Conservation (phyloP, 2,113 vertebrate genomes). For the Lonchura striata region DNA sequence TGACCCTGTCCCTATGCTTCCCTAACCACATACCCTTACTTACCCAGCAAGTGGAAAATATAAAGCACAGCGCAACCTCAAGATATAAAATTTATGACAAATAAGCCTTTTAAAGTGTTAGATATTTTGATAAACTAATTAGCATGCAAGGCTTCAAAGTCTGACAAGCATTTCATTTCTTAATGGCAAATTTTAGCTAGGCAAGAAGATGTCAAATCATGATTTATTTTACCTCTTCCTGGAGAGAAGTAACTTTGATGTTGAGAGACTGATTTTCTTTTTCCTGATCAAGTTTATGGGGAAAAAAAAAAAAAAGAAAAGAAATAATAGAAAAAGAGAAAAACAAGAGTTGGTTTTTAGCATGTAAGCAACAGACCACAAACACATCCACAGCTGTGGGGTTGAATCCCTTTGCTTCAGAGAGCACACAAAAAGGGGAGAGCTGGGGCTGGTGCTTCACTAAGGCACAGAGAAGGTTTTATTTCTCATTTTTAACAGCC, state of each 20-base stretch:
- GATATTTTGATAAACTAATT: not conserved
- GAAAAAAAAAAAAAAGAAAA: not conserved
- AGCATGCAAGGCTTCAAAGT: not conserved
- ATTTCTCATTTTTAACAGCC: not conserved
- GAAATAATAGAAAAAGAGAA: not conserved
- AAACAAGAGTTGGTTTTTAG: not conserved
- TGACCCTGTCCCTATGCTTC: not conserved
- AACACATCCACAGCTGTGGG: not conserved
- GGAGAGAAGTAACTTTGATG: slow-evolving; percentile 80
- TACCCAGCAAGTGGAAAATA: not conserved
- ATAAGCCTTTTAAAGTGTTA: not conserved
- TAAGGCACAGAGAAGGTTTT: not conserved
- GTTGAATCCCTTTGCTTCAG: not conserved
- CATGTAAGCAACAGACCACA: not conserved
- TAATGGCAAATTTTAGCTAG: not conserved
- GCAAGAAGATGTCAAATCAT: not conserved
- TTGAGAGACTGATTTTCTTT: slow-evolving; percentile 84
- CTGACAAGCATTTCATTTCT: not conserved
- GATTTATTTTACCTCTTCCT: slow-evolving; percentile 82
- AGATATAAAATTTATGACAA: not conserved
- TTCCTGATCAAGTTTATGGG: slow-evolving; percentile 69
- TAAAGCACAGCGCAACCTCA: not conserved
- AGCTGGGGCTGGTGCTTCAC: not conserved
- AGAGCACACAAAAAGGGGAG: not conserved
- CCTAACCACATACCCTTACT: not conserved